phyloP scores from a whole-genome alignment of 2,888 invertebrate genomes.

The Pseudolycoriella hygida region DNA sequence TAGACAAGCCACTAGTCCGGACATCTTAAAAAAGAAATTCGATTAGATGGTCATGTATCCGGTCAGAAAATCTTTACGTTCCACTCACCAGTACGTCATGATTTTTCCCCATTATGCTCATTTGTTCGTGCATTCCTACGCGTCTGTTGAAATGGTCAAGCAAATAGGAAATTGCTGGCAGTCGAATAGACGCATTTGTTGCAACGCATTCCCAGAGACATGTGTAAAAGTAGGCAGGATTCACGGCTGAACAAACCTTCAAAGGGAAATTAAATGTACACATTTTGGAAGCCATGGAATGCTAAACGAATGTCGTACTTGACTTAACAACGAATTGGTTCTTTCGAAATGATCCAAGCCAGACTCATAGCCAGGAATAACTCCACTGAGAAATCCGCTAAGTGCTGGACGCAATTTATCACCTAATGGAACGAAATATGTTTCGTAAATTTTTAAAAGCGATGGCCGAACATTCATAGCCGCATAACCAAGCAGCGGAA shows the following conservation, averaged over 20 bases:
- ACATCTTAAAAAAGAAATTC: conserved; percentile 33
- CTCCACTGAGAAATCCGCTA: conserved; percentile 71
- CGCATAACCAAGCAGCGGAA: conserved; percentile 75
- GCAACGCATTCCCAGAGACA: conserved; percentile 78
- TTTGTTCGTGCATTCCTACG: conserved; percentile 61
- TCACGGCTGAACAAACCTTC: conserved; percentile 61
- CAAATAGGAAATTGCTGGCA: conserved; percentile 67
- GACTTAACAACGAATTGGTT: conserved; percentile 25
- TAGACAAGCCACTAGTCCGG: conserved; percentile 58
- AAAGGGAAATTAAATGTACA: conserved; percentile 39
- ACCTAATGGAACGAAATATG: conserved; percentile 69
- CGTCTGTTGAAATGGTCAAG: conserved; percentile 64
- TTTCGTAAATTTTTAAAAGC: conserved; percentile 68
- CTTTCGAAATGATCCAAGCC: conserved; percentile 72
- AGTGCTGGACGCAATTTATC: conserved; percentile 52
- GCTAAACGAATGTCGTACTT: conserved; percentile 29
- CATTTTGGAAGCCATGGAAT: conserved; percentile 21
- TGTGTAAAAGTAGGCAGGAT: conserved; percentile 62
- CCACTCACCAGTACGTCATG: conserved; percentile 56
- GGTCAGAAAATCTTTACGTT: neutral
- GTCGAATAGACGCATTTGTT: conserved; percentile 58
- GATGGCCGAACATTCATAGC: conserved; percentile 78
- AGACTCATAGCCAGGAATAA: conserved; percentile 73
- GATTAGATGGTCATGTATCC: neutral
- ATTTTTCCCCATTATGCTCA: conserved; percentile 67